Conservation (phyloP, 92 coral and sea anemone genomes). For the Porites cylindrica region DNA sequence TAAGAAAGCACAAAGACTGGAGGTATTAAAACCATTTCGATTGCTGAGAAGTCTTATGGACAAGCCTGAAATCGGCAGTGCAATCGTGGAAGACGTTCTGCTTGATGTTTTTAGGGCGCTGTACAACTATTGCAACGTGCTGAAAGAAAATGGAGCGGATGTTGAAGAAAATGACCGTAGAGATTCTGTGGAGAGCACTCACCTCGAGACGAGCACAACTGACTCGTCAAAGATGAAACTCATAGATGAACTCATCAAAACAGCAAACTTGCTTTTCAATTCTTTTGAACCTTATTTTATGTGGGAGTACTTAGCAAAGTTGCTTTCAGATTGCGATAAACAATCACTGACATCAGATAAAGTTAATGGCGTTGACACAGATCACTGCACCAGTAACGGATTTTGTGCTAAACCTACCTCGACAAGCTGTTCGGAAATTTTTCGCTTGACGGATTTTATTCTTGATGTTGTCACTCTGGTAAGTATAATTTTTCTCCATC, state of each 20-base stretch:
- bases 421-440: conserved; percentile 83
- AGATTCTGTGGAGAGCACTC: conserved; percentile 70
- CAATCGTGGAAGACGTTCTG: conserved; percentile 91
- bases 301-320: conserved; percentile 96
- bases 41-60: conserved; percentile 89
- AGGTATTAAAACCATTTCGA: conserved; percentile 89
- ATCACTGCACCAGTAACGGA: not conserved
- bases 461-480: conserved; percentile 93
- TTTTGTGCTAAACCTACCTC: conserved; percentile 37
- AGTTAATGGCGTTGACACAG: conserved; percentile 32
- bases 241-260: conserved; percentile 88
- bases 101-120: conserved; percentile 89
- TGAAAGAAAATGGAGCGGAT: conserved; percentile 58
- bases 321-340: conserved; percentile 73
- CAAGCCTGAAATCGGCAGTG: conserved; percentile 91
- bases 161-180: conserved; percentile 68
- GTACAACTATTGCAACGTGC: conserved; percentile 68
- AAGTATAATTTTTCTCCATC: conserved; percentile 27
- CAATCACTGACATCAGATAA: not conserved
- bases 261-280: conserved; percentile 93
- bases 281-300: conserved; percentile 97
- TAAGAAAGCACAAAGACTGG: conserved; percentile 65
- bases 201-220: conserved; percentile 13
- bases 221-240: conserved; percentile 73
- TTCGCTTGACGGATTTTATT: conserved; percentile 89